Evolutionary conservation across 92 coral and sea anemone genomes (phyloP), one percentile per base, ranked within the genome.

Genomic region (Ricordea florida): DNA sequence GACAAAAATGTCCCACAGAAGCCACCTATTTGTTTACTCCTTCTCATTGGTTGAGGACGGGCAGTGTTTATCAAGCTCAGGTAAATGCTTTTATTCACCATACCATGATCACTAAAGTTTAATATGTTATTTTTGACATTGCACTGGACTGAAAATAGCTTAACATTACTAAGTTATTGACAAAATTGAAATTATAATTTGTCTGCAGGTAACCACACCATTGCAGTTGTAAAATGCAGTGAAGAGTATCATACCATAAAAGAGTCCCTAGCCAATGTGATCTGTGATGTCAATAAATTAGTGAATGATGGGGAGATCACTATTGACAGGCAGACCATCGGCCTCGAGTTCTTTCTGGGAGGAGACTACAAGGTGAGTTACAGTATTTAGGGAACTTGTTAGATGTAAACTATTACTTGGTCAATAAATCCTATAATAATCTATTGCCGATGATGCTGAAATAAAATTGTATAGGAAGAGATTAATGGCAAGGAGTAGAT

Each of bases 301-400:
- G 60, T 45, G 24, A 45, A 45, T 0, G 3, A 45, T 45, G 53
- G 42, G 3, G 46, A 60, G 4, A 26, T 61, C 6, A 60, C 25
- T 30, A 26, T 74, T 11, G 62, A 74, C 35, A 71, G 81, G 0
- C 34, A 46, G 23, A 23, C 32, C 21, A 50, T 61, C 3, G 47
- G 35, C 23, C 26, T 74, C 23, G 81, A 74, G 5, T 16, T 74
- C 32, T 74, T 18, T 41, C 61, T 74, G 40, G 81, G 72, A 6
- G 81, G 81, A 5, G 81, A 74, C 26, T 74, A 74, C 48, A 74
- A 74, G 47, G 66, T 58, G 66, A 58, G 34, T 58, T n/a, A n/a
- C n/a, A n/a, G n/a, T n/a, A n/a, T n/a, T n/a, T n/a, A n/a, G n/a
- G n/a, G n/a, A n/a, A 22, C 3, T 2, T 42, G 14, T 42, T 1